phyloP scores from a whole-genome alignment of 92 coral and sea anemone species.

The Meandrina meandrites region DNA sequence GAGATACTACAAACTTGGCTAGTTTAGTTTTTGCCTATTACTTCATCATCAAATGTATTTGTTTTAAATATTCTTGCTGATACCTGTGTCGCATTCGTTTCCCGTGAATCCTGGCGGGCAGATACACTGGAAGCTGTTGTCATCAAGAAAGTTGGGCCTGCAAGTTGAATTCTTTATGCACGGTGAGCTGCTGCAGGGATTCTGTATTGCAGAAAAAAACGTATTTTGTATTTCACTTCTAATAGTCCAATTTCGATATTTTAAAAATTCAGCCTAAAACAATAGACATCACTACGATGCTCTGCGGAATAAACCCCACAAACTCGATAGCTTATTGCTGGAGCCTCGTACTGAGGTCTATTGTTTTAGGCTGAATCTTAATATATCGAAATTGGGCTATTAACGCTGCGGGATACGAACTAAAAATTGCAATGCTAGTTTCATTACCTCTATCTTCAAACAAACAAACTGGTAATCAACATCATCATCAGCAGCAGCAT shows the following conservation, averaged over 20 bases:
- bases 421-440: not conserved
- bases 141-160: constrained; percentile 13
- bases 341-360: too few species aligned
- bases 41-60: not conserved
- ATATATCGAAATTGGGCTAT: too few species aligned
- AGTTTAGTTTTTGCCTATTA: not conserved
- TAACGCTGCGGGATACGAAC: not conserved
- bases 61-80: not conserved
- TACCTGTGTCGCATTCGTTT: constrained; percentile 4
- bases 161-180: constrained; percentile 21
- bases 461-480: too few species aligned
- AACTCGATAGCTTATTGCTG: too few species aligned
- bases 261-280: too few species aligned
- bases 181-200: constrained; percentile 19
- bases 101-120: constrained; percentile 35
- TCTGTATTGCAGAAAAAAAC: not conserved
- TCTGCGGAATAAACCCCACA: too few species aligned
- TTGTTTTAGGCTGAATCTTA: too few species aligned
- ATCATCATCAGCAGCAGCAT: too few species aligned
- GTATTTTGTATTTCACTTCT: not conserved
- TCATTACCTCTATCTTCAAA: not conserved
- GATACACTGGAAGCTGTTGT: constrained; percentile 25
- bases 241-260: too few species aligned
- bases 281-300: too few species aligned
- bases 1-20: too few species aligned